Evolutionary conservation across 2,797 vertebrate genomes (phyloP).

Genomic region (Poeciliopsis gracilis): DNA sequence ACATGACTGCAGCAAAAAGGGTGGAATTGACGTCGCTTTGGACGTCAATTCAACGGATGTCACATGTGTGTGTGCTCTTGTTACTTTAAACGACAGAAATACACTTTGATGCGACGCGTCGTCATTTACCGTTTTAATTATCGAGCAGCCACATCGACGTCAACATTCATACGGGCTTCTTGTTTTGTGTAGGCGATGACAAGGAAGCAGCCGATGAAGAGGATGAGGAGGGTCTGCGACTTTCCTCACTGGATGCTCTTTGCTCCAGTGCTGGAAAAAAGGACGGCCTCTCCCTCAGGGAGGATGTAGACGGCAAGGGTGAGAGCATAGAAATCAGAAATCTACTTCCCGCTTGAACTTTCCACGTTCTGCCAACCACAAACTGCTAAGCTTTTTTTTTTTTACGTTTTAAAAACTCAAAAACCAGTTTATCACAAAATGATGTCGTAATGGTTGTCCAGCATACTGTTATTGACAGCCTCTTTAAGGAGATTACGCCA

Average conservation of each 20-base stretch:
- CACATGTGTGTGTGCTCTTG: neutral
- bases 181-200: slow-evolving; percentile 65
- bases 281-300: slow-evolving; percentile 53
- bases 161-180: neutral
- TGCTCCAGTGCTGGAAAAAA: slow-evolving; percentile 79
- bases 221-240: slow-evolving; percentile 67
- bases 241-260: slow-evolving; percentile 78
- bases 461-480: too few relatives aligned
- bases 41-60: neutral
- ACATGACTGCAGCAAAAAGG: neutral
- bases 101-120: neutral
- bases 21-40: neutral
- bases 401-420: neutral
- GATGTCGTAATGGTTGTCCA: too few relatives aligned
- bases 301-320: slow-evolving; percentile 74
- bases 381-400: too few relatives aligned
- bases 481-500: too few relatives aligned
- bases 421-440: too few relatives aligned
- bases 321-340: slow-evolving; percentile 42
- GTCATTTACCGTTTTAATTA: slow-evolving; percentile 8
- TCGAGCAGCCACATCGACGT: slow-evolving; percentile 15
- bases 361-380: neutral
- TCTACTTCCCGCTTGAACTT: neutral
- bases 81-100: neutral
- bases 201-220: slow-evolving; percentile 69